phyloP scores from a whole-genome alignment of 2,113 vertebrate species.

The Charina bottae region DNA sequence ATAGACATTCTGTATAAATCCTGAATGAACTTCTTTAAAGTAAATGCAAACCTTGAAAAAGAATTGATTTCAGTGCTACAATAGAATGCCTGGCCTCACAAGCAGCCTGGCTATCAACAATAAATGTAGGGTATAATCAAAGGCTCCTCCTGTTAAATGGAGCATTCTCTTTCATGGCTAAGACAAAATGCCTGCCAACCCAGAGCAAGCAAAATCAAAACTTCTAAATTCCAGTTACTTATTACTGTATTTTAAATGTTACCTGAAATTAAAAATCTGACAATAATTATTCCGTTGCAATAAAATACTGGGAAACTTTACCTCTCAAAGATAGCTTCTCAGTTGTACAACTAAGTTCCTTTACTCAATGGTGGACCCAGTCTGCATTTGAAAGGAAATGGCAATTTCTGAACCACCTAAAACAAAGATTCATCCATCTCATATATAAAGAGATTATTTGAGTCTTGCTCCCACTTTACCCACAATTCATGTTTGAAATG shows the following conservation, averaged over 20 bases:
- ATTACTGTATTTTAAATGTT: constrained; percentile 13
- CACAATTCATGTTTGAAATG: background rate
- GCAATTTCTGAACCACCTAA: background rate
- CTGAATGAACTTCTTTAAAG: constrained; percentile 20
- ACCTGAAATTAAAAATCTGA: constrained; percentile 14
- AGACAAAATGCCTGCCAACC: constrained; percentile 28
- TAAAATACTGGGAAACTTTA: constrained; percentile 25
- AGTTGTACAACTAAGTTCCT: background rate
- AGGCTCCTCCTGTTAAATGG: constrained; percentile 31
- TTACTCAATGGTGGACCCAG: background rate
- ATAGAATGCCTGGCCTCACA: background rate
- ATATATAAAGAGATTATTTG: constrained; percentile 6
- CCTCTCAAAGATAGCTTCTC: constrained; percentile 31
- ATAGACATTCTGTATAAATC: background rate
- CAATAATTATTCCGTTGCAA: constrained; percentile 38
- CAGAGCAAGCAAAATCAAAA: constrained; percentile 36
- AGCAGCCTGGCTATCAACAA: constrained; percentile 18
- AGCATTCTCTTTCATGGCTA: background rate
- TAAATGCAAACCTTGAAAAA: background rate
- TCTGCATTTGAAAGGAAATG: background rate
- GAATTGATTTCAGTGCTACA: constrained; percentile 39
- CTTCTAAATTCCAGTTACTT: background rate
- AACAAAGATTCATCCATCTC: background rate
- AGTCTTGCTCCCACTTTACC: background rate
- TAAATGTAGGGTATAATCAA: constrained; percentile 43